Evolutionary conservation across 2,888 invertebrate species (phyloP).

Genomic region (Polydesmus complanatus): DNA sequence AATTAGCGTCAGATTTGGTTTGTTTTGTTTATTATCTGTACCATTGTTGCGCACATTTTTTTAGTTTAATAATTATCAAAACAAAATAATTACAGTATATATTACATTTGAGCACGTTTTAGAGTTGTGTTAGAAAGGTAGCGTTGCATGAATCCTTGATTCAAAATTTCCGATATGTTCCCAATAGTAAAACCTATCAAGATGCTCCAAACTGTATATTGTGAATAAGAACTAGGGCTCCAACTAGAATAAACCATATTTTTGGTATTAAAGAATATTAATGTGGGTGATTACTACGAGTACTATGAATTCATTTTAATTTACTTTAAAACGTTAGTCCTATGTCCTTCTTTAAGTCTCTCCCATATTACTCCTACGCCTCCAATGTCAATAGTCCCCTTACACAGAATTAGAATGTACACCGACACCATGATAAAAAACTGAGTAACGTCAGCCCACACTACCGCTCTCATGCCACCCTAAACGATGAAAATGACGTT

Average conservation of each 20-base stretch:
- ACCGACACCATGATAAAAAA: neutral
- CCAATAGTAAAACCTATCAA: neutral
- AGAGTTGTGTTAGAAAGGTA: neutral
- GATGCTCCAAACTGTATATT: neutral
- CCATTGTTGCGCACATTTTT: too few relatives aligned
- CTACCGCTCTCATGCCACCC: conserved; percentile 10
- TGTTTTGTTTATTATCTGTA: too few relatives aligned
- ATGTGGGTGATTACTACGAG: neutral
- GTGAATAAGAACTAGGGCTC: neutral
- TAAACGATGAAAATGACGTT: neutral
- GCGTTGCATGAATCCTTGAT: neutral
- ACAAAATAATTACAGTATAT: too few relatives aligned
- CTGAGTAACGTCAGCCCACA: conserved; percentile 9
- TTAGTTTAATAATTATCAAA: too few relatives aligned
- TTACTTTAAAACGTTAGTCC: neutral
- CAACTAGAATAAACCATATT: neutral
- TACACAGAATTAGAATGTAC: neutral
- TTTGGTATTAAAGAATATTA: neutral
- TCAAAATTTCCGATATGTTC: neutral
- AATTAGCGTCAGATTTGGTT: too few relatives aligned
- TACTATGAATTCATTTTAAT: neutral
- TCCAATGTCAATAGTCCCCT: conserved; percentile 2
- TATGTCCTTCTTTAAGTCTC: neutral
- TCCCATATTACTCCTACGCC: conserved; percentile 3
- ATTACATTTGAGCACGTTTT: neutral